phyloP scores from a whole-genome alignment of 2,797 vertebrate species.

The Anableps anableps region DNA sequence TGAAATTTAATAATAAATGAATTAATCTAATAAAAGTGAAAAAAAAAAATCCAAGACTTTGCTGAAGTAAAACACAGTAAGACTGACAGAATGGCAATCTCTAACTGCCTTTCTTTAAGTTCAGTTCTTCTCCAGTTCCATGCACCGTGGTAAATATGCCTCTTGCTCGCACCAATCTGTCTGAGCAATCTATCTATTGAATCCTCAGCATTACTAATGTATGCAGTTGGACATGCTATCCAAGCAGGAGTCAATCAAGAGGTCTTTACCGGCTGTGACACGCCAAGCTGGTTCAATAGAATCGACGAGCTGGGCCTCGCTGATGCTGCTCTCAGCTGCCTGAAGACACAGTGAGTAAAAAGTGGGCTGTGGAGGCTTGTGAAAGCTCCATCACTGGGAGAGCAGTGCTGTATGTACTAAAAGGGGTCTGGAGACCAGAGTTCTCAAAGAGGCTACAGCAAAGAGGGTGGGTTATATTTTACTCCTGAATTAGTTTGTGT shows the following conservation, averaged over 20 bases:
- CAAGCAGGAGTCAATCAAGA: slow-evolving; percentile 81
- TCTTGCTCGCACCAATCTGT: slow-evolving; percentile 57
- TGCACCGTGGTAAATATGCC: slow-evolving; percentile 34
- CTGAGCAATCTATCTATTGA: slow-evolving; percentile 62
- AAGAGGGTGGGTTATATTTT: slow-evolving; percentile 43
- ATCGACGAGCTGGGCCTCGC: slow-evolving; percentile 70
- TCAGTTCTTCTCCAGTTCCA: slow-evolving; percentile 31
- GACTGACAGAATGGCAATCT: neutral
- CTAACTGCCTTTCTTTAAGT: neutral
- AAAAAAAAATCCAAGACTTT: neutral
- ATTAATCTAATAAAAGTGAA: slow-evolving; percentile 9
- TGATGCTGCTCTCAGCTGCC: slow-evolving; percentile 68
- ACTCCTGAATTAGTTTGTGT: slow-evolving; percentile 32
- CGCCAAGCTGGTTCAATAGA: slow-evolving; percentile 74
- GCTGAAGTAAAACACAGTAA: neutral
- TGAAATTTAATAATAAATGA: neutral
- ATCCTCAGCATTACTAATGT: slow-evolving; percentile 76
- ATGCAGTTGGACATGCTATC: slow-evolving; percentile 79
- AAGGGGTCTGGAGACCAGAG: neutral
- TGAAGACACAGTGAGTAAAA: slow-evolving; percentile 34
- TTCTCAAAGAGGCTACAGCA: slow-evolving; percentile 2
- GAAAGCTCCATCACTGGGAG: slow-evolving; percentile 22
- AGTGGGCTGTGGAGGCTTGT: slow-evolving; percentile 25
- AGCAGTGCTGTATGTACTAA: neutral
- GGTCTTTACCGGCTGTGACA: slow-evolving; percentile 78